Conservation (phyloP, 2,888 invertebrate species). For the Himalopsyche tibetana region DNA sequence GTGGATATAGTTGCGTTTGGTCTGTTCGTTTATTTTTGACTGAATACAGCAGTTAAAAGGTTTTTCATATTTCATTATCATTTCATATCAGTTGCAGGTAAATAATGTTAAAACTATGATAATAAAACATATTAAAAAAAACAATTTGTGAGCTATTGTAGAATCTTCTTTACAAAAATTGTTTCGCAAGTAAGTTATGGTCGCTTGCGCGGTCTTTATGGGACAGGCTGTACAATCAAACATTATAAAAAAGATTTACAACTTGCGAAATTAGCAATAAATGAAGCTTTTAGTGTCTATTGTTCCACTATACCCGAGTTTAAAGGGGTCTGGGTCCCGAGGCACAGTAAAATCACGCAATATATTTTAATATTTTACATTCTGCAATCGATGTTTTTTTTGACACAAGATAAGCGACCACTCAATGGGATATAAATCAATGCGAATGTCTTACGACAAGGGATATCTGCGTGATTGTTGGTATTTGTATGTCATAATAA, state of each 20-base stretch:
- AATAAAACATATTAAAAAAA: too few relatives aligned
- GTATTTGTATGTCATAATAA: background rate
- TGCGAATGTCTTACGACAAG: background rate
- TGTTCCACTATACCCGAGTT: background rate
- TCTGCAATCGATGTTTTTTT: background rate
- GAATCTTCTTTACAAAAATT: too few relatives aligned
- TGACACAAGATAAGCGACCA: background rate
- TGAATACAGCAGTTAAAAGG: too few relatives aligned
- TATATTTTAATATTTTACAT: background rate
- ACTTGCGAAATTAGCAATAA: background rate
- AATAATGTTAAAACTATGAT: too few relatives aligned
- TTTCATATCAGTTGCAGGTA: too few relatives aligned
- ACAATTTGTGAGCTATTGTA: too few relatives aligned
- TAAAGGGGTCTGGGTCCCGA: background rate
- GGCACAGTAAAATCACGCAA: background rate
- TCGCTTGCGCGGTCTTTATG: too few relatives aligned
- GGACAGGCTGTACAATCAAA: background rate
- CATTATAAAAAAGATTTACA: background rate
- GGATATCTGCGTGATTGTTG: background rate
- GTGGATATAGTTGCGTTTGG: too few relatives aligned
- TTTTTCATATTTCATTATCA: too few relatives aligned
- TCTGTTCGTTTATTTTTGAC: too few relatives aligned
- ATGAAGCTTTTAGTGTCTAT: background rate
- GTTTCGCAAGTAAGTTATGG: too few relatives aligned
- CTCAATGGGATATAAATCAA: conserved; percentile 13